Percentiles rank a stretch among this genome's conserved stretches.
Conservation (phyloP, 2,888 invertebrate genomes). For the Hypomecis punctinalis region DNA sequence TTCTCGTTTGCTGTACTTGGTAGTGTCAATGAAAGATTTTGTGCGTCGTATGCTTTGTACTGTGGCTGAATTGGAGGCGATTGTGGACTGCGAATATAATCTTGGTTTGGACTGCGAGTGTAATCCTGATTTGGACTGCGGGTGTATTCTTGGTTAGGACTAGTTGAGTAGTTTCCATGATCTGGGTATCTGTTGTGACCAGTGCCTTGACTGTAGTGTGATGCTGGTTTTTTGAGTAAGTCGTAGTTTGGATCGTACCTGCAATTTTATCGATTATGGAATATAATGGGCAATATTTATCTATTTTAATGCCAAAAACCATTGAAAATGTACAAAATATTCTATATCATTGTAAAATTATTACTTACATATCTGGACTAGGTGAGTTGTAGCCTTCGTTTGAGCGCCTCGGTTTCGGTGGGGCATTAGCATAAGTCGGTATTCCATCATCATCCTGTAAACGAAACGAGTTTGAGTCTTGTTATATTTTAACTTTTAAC, state of each 20-base stretch:
- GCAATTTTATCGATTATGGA: slow-evolving; percentile 43
- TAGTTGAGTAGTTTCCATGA: slow-evolving; percentile 69
- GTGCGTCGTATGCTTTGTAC: slow-evolving; percentile 76
- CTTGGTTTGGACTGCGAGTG: slow-evolving; percentile 66
- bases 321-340: no score
- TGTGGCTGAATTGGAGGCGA: slow-evolving; percentile 72
- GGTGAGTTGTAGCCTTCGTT: slow-evolving; percentile 91
- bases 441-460: slow-evolving; percentile 73
- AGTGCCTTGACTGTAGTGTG: slow-evolving; percentile 79
- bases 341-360: not conserved
- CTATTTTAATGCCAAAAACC: no score
- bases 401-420: slow-evolving; percentile 93
- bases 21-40: slow-evolving; percentile 77
- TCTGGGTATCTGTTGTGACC: slow-evolving; percentile 74
- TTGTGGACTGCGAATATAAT: slow-evolving; percentile 82
- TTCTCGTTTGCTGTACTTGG: slow-evolving; percentile 58
- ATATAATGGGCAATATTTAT: slow-evolving; percentile 19
- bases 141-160: slow-evolving; percentile 81
- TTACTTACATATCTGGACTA: slow-evolving; percentile 87
- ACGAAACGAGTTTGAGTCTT: not conserved
- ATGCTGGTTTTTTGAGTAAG: slow-evolving; percentile 81
- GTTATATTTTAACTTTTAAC: not conserved
- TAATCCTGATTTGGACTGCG: slow-evolving; percentile 63
- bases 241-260: slow-evolving; percentile 85
- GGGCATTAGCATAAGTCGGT: slow-evolving; percentile 94